These are phyloP conservation scores for Sesamia inferens DNA, from an alignment of 2,888 invertebrate species.

Conservation along the genomic window DNA sequence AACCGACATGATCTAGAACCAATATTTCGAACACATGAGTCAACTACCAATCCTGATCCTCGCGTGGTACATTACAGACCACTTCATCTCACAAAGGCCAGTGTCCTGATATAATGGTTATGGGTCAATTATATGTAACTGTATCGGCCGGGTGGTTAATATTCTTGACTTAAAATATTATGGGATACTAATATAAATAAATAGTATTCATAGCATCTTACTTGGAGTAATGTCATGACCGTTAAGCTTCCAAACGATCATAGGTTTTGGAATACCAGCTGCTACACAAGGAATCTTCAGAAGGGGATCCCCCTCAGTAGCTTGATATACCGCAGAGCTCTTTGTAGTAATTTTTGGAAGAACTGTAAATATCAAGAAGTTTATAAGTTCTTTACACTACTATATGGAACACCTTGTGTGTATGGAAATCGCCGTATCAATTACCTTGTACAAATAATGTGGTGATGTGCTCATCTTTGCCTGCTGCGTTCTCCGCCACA, in stretches of 20 bases:
- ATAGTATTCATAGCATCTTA: constrained; percentile 23
- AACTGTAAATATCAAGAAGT: constrained; percentile 24
- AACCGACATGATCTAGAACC: neutral
- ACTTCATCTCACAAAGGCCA: neutral
- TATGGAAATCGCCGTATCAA: neutral
- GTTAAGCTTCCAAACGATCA: constrained; percentile 42
- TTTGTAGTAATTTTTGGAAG: constrained; percentile 41
- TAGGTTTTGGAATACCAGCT: constrained; percentile 47
- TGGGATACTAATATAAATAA: neutral
- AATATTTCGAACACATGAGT: neutral
- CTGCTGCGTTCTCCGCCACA: constrained; percentile 31
- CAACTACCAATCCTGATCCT: neutral
- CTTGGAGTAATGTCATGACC: constrained; percentile 26
- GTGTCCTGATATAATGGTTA: neutral
- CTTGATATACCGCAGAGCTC: constrained; percentile 11
- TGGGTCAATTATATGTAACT: neutral
- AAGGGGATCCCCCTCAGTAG: constrained; percentile 40
- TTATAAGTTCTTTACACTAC: neutral
- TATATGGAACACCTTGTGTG: neutral
- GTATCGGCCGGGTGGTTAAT: neutral
- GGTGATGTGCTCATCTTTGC: constrained; percentile 30
- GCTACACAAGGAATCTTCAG: constrained; percentile 48
- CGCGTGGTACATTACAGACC: neutral
- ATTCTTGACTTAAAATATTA: neutral
- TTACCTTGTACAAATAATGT: constrained; percentile 45